phyloP scores from a whole-genome alignment of 1,140 invertebrate genomes.

The Sycobia sp. region DNA sequence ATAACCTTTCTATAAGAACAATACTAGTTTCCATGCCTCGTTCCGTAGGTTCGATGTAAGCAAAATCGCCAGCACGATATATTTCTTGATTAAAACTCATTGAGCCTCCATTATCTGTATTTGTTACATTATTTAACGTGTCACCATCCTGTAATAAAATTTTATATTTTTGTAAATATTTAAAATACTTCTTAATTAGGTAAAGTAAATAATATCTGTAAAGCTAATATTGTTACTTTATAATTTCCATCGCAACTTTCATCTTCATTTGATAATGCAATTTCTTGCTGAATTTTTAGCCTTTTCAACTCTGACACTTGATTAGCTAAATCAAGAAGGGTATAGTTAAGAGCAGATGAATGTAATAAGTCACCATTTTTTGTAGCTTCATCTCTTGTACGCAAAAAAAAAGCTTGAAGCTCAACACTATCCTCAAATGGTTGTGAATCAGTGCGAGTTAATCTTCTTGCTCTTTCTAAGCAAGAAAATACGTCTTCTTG shows the following conservation, averaged over 20 bases:
- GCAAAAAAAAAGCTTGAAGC: constrained; percentile 90
- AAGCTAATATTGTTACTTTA: constrained; percentile 50
- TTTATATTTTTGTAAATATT: not conserved
- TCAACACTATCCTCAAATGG: constrained; percentile 95
- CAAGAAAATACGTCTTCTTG: constrained; percentile 97
- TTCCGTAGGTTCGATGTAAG: constrained; percentile 83
- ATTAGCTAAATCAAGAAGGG: constrained; percentile 72
- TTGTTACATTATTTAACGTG: constrained; percentile 42
- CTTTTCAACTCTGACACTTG: constrained; percentile 78
- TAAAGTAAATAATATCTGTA: not conserved
- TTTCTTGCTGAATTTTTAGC: constrained; percentile 77
- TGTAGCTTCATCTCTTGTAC: constrained; percentile 76
- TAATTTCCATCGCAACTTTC: constrained; percentile 68
- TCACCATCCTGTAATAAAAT: constrained; percentile 44
- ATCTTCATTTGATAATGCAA: constrained; percentile 71
- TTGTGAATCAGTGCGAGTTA: constrained; percentile 90
- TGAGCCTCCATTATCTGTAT: constrained; percentile 56
- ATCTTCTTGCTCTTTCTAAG: constrained; percentile 84
- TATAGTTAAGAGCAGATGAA: constrained; percentile 86
- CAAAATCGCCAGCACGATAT: constrained; percentile 86
- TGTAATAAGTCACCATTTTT: constrained; percentile 79
- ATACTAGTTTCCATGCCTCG: constrained; percentile 83
- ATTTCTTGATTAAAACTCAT: constrained; percentile 75
- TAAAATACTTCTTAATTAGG: constrained; percentile 5
- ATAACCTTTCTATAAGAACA: constrained; percentile 85